A percentile compares a stretch with the other conserved stretches of the same genome.
Evolutionary conservation across 2,888 invertebrate genomes (phyloP).

Genomic region (Ethmia dodecea): DNA sequence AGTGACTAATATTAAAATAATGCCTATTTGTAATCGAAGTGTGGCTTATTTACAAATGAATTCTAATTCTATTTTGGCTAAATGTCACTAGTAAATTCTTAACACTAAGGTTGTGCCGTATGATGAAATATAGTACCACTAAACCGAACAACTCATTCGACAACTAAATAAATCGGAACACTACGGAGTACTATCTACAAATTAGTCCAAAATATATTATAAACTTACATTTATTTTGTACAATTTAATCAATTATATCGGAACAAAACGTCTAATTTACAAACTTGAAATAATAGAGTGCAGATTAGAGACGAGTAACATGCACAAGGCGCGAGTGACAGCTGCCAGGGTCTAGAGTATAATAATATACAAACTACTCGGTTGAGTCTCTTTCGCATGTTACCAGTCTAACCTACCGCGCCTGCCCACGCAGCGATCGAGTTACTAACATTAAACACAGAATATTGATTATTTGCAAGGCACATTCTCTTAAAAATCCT

Average conservation of each 20-base stretch:
- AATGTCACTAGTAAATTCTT: conserved; percentile 69
- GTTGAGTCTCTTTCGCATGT: neutral
- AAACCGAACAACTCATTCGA: conserved; percentile 30
- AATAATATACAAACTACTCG: too few species aligned
- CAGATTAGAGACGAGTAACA: neutral
- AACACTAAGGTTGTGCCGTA: conserved; percentile 67
- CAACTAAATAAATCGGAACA: conserved; percentile 21
- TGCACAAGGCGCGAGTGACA: too few species aligned
- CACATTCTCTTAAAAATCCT: conserved; percentile 77
- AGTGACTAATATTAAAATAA: conserved; percentile 52
- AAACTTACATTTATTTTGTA: conserved; percentile 67
- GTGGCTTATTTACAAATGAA: conserved; percentile 66
- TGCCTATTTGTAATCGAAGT: conserved; percentile 52
- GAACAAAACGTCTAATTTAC: neutral
- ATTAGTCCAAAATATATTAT: conserved; percentile 40
- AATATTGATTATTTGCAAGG: conserved; percentile 77
- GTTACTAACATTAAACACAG: conserved; percentile 75
- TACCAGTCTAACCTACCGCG: conserved; percentile 6
- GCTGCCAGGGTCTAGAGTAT: too few species aligned
- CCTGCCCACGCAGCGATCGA: conserved; percentile 51
- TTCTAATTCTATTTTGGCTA: conserved; percentile 71
- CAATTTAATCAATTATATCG: conserved; percentile 38
- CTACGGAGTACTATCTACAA: conserved; percentile 50
- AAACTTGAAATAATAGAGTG: neutral
- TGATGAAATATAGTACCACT: conserved; percentile 35